phyloP scores from a whole-genome alignment of 1,140 invertebrate genomes.

The Drosophila sulfurigaster region DNA sequence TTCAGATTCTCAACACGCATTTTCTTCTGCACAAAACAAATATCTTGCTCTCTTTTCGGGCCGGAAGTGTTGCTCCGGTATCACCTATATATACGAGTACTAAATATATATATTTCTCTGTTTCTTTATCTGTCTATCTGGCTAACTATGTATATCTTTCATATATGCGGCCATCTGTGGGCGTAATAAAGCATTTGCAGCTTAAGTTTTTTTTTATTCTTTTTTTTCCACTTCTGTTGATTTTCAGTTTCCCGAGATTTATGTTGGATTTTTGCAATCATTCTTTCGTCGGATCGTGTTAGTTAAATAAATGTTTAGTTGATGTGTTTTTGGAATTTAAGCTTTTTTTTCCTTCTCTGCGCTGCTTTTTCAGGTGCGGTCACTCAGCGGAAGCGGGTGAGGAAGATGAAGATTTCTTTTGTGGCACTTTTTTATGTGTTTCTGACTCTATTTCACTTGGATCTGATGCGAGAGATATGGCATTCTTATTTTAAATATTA shows the following conservation, averaged over 20 bases:
- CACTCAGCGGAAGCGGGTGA: slow-evolving; percentile 51
- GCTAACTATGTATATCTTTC: slow-evolving; percentile 51
- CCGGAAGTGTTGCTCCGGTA: slow-evolving; percentile 72
- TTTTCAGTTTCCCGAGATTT: slow-evolving; percentile 64
- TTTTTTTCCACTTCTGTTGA: slow-evolving; percentile 36
- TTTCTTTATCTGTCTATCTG: slow-evolving; percentile 30
- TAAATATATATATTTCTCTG: slow-evolving; percentile 6
- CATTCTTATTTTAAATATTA: slow-evolving; percentile 23
- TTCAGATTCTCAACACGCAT: slow-evolving; percentile 42
- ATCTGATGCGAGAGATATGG: not conserved
- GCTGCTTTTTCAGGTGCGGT: slow-evolving; percentile 65
- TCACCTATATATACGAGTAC: slow-evolving; percentile 59
- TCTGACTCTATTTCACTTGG: slow-evolving; percentile 19
- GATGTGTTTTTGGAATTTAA: slow-evolving; percentile 43
- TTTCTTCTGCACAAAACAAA: slow-evolving; percentile 18
- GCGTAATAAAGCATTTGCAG: slow-evolving; percentile 77
- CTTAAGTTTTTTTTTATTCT: slow-evolving; percentile 66
- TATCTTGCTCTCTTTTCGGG: slow-evolving; percentile 34
- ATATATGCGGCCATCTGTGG: slow-evolving; percentile 67
- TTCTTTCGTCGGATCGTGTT: slow-evolving; percentile 62
- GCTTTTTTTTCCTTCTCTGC: slow-evolving; percentile 3
- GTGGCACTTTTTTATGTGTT: slow-evolving; percentile 28
- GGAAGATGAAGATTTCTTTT: slow-evolving; percentile 19
- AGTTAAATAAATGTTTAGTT: slow-evolving; percentile 77
- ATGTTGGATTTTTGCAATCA: slow-evolving; percentile 80